These are phyloP conservation scores for Drosophila mayri DNA, from an alignment of 1,140 invertebrate species.

Conservation along the genomic window DNA sequence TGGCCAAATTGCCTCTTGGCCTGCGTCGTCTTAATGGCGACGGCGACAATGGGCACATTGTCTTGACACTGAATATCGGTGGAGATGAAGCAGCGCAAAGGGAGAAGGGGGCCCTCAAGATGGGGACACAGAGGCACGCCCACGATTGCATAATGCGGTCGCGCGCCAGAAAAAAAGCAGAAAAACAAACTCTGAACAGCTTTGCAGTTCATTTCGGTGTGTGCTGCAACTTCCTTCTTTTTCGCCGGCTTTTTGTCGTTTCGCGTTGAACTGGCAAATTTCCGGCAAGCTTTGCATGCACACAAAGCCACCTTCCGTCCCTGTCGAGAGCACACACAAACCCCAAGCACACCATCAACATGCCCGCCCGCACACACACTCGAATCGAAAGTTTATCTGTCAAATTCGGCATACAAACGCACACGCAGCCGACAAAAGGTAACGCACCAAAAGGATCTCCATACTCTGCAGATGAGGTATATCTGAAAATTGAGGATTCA, in stretches of 20 bases:
- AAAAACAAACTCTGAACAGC: conserved; percentile 63
- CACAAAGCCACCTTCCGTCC: conserved; percentile 47
- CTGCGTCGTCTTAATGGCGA: conserved; percentile 29
- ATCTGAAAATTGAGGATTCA: background rate
- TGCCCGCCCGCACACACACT: conserved; percentile 16
- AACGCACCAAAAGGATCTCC: conserved; percentile 20
- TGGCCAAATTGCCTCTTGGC: conserved; percentile 74
- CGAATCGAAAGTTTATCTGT: conserved; percentile 68
- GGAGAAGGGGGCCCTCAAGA: background rate
- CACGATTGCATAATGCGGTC: conserved; percentile 70
- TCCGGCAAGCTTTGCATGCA: conserved; percentile 55
- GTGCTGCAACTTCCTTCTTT: conserved; percentile 45
- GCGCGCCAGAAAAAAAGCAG: conserved; percentile 36
- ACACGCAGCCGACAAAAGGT: conserved; percentile 7
- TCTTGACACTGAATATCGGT: conserved; percentile 36
- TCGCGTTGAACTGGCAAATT: conserved; percentile 72
- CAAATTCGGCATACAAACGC: conserved; percentile 57
- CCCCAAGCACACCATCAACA: background rate
- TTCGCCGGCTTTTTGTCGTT: conserved; percentile 48
- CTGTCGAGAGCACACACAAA: conserved; percentile 8
- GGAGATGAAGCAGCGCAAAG: background rate
- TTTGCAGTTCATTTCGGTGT: conserved; percentile 69
- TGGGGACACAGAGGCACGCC: background rate
- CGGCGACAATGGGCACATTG: conserved; percentile 65
- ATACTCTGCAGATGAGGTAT: conserved; percentile 7